Evolutionary conservation across 1,140 invertebrate species (phyloP).

Genomic region (Brachionus sp.): DNA sequence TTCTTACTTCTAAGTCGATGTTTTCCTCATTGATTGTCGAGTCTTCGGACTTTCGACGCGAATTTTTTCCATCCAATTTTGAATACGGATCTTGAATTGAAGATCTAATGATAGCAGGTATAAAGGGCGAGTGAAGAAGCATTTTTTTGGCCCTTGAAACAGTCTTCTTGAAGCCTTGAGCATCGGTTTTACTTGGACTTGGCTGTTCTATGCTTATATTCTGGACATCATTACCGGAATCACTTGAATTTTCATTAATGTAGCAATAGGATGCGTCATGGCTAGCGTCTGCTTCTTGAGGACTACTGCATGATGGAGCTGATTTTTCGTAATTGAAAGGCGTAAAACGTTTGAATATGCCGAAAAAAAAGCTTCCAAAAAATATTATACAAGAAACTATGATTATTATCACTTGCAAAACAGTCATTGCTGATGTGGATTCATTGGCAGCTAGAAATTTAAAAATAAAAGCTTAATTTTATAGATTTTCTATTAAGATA

Average conservation of each 20-base stretch:
- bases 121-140: neutral
- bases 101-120: neutral
- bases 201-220: neutral
- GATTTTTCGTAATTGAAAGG: constrained; percentile 28
- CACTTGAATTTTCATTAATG: neutral
- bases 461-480: no score
- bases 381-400: constrained; percentile 19
- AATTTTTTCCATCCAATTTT: neutral
- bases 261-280: neutral
- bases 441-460: neutral
- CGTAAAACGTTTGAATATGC: constrained; percentile 34
- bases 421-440: neutral
- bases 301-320: neutral
- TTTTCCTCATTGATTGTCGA: neutral
- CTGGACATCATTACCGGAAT: neutral
- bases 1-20: neutral
- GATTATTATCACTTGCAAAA: constrained; percentile 6
- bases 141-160: neutral
- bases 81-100: constrained; percentile 7
- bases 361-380: constrained; percentile 42
- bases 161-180: neutral
- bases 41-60: neutral
- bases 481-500: no score
- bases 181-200: neutral
- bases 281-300: neutral